Base-by-base conservation (phyloP, 35 echinoderm and acorn worm species). In the Stichopus chloronotus region DNA sequence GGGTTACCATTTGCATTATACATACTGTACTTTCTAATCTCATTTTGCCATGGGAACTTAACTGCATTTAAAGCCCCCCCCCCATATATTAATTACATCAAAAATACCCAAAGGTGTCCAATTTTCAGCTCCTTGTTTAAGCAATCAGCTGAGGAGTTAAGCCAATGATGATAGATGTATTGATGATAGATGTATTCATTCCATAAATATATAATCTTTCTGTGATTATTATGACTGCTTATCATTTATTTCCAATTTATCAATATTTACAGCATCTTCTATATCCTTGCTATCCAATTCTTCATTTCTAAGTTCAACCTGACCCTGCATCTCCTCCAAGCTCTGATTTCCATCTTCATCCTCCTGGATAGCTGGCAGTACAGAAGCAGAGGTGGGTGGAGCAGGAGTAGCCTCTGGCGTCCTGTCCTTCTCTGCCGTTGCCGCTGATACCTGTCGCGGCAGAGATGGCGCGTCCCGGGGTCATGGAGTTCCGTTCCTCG, bases 161-260 rank as follows among this genome's bases (percentile, higher is more conserved):
- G 30, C 30, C 30, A 43, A 43, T 43, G 30, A 43, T 43, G 30
- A 43, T 43, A 43, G 30, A 43, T 43, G 30, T 43, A 43, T 43
- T 43, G 30, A 43, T 43, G 30, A 43, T 43, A 43, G 30, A 43
- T 43, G 30, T 43, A 43, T 43, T 43, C 30, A 43, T 43, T 1
- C 0, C 30, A 43, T 43, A 43, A 43, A 43, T 43, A 3, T 43
- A 43, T 43, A 43, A 43, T 43, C 30, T 43, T 43, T 43, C 30
- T 43, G 30, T 43, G 30, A 3, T 43, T 43, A 43, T 43, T 43
- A 43, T 43, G 30, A 43, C 52, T 81, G 23, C 23, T 81, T 57
- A 16, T 84, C 81, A 56, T 84, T 21, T 11, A 84, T 84, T 53
- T 19, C 56, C 81, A 84, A 21, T 56, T 84, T 55, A 84, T 54